A percentile compares a stretch with the other conserved stretches of the same genome.
Conservation (phyloP, 2,888 invertebrate genomes). For the Troilus luridus region DNA sequence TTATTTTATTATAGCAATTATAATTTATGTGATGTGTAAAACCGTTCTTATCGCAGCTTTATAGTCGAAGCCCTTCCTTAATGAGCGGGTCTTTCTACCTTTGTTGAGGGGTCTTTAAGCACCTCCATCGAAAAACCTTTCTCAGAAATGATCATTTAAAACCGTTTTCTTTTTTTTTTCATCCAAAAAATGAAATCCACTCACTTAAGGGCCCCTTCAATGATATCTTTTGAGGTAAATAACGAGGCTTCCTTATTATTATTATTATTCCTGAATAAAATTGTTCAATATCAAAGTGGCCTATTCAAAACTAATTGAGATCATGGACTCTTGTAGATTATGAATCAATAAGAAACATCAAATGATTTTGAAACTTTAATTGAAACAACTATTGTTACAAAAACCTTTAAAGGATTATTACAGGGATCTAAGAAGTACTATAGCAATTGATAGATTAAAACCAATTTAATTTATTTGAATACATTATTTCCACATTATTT, state of each 20-base stretch:
- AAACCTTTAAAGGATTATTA: background rate
- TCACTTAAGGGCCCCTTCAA: background rate
- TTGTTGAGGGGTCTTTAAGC: background rate
- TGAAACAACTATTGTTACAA: too few species aligned
- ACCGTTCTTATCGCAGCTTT: background rate
- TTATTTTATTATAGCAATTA: background rate
- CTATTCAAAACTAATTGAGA: background rate
- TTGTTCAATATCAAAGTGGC: conserved; percentile 2
- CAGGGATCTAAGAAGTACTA: background rate
- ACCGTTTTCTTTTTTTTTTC: background rate
- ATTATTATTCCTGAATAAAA: background rate
- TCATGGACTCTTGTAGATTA: background rate
- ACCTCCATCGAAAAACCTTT: conserved; percentile 9
- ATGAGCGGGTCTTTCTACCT: background rate
- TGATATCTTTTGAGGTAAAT: background rate
- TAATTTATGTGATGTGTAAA: background rate
- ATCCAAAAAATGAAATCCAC: background rate
- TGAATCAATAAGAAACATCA: background rate
- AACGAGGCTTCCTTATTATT: background rate
- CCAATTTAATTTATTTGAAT: too few species aligned
- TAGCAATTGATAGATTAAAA: too few species aligned
- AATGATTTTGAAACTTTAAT: background rate
- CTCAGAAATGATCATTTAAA: conserved; percentile 16
- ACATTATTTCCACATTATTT: too few species aligned
- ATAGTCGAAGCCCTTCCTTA: background rate